phyloP scores from a whole-genome alignment of 2,888 invertebrate species.

The Cryptocephalus moraei region DNA sequence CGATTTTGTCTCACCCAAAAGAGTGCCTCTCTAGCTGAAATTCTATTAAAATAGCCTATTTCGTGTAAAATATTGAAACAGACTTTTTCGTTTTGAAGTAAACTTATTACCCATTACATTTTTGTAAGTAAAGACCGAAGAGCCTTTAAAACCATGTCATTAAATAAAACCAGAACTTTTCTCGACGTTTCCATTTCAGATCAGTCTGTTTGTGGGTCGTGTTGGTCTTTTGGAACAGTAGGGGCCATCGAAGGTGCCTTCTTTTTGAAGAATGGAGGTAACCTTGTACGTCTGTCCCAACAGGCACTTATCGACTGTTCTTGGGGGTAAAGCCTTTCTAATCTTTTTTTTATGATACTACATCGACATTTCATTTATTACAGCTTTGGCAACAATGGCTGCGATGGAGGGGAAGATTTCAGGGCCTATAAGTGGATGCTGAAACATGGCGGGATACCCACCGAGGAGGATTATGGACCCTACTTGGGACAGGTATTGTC shows the following conservation, averaged over 20 bases:
- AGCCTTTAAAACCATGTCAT: no score
- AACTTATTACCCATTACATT: no score
- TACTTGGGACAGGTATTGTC: conserved; percentile 70
- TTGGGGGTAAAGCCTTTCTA: conserved; percentile 55
- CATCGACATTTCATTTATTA: neutral
- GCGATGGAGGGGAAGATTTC: conserved; percentile 96
- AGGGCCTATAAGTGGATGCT: conserved; percentile 88
- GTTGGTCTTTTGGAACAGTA: conserved; percentile 94
- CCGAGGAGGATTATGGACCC: conserved; percentile 84
- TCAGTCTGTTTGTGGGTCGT: conserved; percentile 95
- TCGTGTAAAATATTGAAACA: no score
- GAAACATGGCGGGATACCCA: conserved; percentile 77
- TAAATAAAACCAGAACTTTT: no score
- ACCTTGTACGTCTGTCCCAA: conserved; percentile 75
- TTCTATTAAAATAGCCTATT: no score
- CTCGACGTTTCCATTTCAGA: conserved; percentile 43
- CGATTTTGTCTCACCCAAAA: no score
- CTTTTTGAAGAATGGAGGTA: conserved; percentile 72
- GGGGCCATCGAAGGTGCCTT: conserved; percentile 88
- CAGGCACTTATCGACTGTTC: conserved; percentile 94
- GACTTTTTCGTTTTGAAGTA: no score
- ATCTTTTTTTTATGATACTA: no score
- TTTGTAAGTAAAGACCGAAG: no score
- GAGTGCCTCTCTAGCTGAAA: no score
- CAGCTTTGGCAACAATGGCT: conserved; percentile 86